Evolutionary conservation across 2,888 invertebrate genomes (phyloP).

Genomic region (Mesorhabditis sp.): DNA sequence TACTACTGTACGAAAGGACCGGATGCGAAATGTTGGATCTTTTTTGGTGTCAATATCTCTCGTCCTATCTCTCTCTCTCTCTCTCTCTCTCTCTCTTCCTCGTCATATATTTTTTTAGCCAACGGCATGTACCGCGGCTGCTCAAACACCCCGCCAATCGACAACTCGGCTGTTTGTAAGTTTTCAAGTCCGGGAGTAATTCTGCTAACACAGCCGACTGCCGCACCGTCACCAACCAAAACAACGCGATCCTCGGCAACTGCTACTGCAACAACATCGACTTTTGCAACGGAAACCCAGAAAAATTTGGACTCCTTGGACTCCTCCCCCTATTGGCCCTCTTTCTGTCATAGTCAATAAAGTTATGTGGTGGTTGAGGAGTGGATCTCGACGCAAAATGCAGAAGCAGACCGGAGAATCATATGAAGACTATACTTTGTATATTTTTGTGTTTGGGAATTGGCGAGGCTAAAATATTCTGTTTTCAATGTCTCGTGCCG

Average conservation of each 20-base stretch:
- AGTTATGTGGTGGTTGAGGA: too few relatives aligned
- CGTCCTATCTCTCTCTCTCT: too few relatives aligned
- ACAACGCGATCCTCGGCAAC: slow-evolving; percentile 18
- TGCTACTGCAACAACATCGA: slow-evolving; percentile 40
- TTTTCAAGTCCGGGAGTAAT: background rate
- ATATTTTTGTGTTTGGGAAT: background rate
- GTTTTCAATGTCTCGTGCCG: background rate
- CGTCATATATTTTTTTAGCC: slow-evolving; percentile 9
- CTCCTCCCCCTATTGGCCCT: too few relatives aligned
- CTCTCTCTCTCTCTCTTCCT: too few relatives aligned
- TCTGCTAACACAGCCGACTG: slow-evolving; percentile 12
- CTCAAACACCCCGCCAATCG: slow-evolving; percentile 21
- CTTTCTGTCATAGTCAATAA: too few relatives aligned
- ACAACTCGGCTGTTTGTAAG: slow-evolving; percentile 16
- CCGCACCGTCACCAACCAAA: slow-evolving; percentile 15
- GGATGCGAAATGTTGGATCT: slow-evolving; percentile 21
- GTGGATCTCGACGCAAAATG: too few relatives aligned
- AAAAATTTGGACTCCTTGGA: too few relatives aligned
- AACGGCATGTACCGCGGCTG: slow-evolving; percentile 26
- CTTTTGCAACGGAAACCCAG: slow-evolving; percentile 19
- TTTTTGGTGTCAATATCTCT: too few relatives aligned
- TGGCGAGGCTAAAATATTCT: background rate
- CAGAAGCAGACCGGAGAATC: background rate
- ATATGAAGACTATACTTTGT: background rate
- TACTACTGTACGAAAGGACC: slow-evolving; percentile 30